Conservation (phyloP, 2,888 invertebrate species). For the Lithophane semibrunnea region DNA sequence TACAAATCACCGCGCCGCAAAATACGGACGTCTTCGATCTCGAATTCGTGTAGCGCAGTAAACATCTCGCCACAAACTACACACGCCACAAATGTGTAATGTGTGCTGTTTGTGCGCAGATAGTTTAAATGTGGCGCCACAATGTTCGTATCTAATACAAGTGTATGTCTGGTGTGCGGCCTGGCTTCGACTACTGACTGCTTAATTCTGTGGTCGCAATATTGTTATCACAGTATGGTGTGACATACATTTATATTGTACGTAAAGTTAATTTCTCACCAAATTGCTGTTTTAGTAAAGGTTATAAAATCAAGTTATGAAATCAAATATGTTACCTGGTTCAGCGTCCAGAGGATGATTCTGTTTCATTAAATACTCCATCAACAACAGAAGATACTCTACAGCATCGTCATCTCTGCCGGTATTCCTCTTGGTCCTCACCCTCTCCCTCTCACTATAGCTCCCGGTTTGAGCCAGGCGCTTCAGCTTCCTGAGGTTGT, state of each 20-base stretch:
- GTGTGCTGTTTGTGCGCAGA: neutral
- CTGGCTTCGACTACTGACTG: neutral
- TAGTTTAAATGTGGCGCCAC: neutral
- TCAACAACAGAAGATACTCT: conserved; percentile 81
- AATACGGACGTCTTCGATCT: neutral
- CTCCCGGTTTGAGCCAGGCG: conserved; percentile 74
- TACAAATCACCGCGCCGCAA: neutral
- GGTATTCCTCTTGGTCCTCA: conserved; percentile 72
- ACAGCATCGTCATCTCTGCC: conserved; percentile 75
- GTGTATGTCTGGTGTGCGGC: neutral
- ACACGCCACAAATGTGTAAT: neutral
- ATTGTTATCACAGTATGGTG: neutral
- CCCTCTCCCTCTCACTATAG: conserved; percentile 66
- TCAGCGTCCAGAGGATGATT: conserved; percentile 71
- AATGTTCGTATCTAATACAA: neutral
- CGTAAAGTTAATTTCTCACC: neutral
- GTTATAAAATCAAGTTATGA: neutral
- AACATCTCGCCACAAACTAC: neutral
- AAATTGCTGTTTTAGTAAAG: neutral
- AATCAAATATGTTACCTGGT: conserved; percentile 73
- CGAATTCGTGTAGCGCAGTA: neutral
- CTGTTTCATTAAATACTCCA: conserved; percentile 83
- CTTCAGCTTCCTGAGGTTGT: conserved; percentile 80
- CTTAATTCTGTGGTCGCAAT: neutral
- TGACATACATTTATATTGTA: neutral